A percentile compares a stretch with the other conserved stretches of the same genome.
Conservation (phyloP, 2,888 invertebrate species). For the Sphaerophoria taeniata region DNA sequence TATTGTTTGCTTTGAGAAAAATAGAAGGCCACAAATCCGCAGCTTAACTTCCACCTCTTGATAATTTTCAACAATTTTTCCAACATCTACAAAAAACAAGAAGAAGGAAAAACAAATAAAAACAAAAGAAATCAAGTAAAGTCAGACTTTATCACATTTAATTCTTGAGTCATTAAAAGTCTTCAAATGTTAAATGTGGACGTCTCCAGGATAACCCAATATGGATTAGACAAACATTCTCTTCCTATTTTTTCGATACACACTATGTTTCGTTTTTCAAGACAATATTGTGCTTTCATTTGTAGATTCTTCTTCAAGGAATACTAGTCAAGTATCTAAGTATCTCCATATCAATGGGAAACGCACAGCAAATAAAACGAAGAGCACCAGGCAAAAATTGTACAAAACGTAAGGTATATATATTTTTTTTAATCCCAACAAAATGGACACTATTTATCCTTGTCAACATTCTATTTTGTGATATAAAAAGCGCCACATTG, state of each 20-base stretch:
- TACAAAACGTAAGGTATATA: conserved; percentile 31
- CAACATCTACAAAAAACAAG: background rate
- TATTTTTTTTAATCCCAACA: conserved; percentile 50
- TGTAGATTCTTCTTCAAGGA: background rate
- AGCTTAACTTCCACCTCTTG: too few species aligned
- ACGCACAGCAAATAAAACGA: conserved; percentile 10
- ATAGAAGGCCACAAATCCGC: too few species aligned
- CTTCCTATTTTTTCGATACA: too few species aligned
- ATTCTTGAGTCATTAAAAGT: conserved; percentile 49
- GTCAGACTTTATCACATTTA: conserved; percentile 31
- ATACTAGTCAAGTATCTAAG: background rate
- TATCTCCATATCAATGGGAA: background rate
- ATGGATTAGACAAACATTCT: conserved; percentile 32
- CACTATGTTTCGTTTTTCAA: too few species aligned
- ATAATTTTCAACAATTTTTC: too few species aligned
- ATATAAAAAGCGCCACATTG: conserved; percentile 53
- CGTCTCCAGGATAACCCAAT: conserved; percentile 51
- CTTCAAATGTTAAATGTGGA: conserved; percentile 50
- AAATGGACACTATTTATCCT: conserved; percentile 61
- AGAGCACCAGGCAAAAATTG: conserved; percentile 3
- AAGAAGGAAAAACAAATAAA: conserved; percentile 1
- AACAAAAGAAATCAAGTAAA: conserved; percentile 31
- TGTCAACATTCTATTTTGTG: conserved; percentile 61
- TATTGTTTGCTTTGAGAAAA: too few species aligned
- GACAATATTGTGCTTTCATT: conserved; percentile 1